A percentile compares a stretch with the other conserved stretches of the same genome.
These are phyloP conservation scores for Macrotrachela quadricornifera DNA, from an alignment of 1,140 invertebrate species.

Conservation along the genomic window DNA sequence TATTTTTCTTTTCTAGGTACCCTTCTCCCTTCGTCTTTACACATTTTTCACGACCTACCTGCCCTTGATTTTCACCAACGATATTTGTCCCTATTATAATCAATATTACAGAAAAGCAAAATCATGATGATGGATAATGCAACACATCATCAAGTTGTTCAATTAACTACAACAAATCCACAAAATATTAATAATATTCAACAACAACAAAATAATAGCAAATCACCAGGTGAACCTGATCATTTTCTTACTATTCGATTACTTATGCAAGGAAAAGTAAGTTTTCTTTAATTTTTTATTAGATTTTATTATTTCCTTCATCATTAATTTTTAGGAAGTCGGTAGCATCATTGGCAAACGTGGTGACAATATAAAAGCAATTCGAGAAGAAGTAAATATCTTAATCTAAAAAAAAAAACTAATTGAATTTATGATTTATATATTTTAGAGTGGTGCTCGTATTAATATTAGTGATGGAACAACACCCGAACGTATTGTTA, in stretches of 20 bases:
- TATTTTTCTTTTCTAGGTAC: too few species aligned
- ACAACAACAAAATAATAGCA: neutral
- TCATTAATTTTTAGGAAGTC: neutral
- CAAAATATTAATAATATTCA: too few species aligned
- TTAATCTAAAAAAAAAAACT: neutral
- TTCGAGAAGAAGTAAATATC: conserved; percentile 1
- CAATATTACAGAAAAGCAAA: too few species aligned
- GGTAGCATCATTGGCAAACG: conserved; percentile 8
- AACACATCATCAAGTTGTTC: too few species aligned
- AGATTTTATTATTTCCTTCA: neutral
- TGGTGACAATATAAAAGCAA: conserved; percentile 7
- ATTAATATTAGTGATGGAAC: conserved; percentile 48
- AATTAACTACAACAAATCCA: too few species aligned
- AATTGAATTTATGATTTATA: neutral
- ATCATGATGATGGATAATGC: too few species aligned
- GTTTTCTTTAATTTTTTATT: neutral
- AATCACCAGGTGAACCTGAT: neutral
- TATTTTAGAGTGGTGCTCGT: conserved; percentile 40
- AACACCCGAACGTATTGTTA: conserved; percentile 75
- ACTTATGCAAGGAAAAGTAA: conserved; percentile 6
- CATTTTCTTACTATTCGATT: conserved; percentile 3
- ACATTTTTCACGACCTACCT: too few species aligned
- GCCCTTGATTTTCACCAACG: too few species aligned
- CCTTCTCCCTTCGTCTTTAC: too few species aligned
- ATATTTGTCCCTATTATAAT: too few species aligned